Base-by-base conservation (phyloP, 2,888 invertebrate species). In the Ectemnius cavifrons region DNA sequence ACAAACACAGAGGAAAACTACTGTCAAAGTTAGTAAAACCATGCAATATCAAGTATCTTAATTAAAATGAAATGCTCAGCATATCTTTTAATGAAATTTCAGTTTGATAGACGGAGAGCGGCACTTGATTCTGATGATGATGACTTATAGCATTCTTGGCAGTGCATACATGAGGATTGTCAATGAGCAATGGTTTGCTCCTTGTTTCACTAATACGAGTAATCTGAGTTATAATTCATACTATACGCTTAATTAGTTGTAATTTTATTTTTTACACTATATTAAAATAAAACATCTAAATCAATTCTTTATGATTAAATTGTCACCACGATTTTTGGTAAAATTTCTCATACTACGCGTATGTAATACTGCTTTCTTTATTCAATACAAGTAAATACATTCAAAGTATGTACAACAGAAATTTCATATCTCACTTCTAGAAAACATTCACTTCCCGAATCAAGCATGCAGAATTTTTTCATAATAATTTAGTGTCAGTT, bases 91-190 rank as follows among this genome's bases (percentile, higher is more conserved):
- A 62, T 63, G 67, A 62, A 20, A 58, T 80, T 84, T 72, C 87
- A 97, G 93, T 98, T 97, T 92, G 97, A 98, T 90, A 93, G 98
- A 87, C 94, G 97, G 87, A 93, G 97, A 91, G 97, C 96, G 66
- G 96, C 96, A 65, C 91, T 98, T 71, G 97, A 98, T 90, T 96
- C 96, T 1, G 96, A 96, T 85, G 97, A 97, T 88, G 96, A 89
- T 72, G 88, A 90, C 52, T 88, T 88, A 83, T 90, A 90, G 86
- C 16, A 13, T 57, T 13, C 62, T 68, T 6, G 8, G 37, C 37
- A 8, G 37, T 37, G 8, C 37, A 8, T 11, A 8, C 37, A 8
- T 1, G 6, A 14, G 16, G 4, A 63, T 72, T 52, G 52, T 23
- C 5, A 57, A 59, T 46, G 28, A 73, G 47, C 27, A 5, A 67